Conservation (phyloP, 2,797 vertebrate species). For the Sebastes nivosus region DNA sequence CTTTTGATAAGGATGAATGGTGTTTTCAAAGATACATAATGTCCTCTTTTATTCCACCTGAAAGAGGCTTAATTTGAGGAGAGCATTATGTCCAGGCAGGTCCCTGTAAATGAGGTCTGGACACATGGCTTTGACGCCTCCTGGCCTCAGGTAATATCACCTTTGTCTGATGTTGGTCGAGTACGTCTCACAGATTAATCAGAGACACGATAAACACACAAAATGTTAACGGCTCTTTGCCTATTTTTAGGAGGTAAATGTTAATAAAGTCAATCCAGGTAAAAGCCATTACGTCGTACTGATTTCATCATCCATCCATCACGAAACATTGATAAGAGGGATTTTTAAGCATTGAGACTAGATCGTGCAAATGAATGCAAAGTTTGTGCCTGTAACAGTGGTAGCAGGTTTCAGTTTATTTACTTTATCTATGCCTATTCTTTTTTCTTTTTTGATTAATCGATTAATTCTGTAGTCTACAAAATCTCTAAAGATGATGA, state of each 20-base stretch:
- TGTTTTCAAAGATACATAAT: neutral
- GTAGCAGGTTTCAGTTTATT: neutral
- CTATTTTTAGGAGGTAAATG: neutral
- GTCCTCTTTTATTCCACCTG: constrained; percentile 15
- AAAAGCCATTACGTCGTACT: neutral
- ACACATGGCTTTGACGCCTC: constrained; percentile 18
- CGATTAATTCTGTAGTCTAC: too few relatives aligned
- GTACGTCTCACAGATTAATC: neutral
- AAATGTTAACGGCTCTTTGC: neutral
- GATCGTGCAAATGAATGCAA: neutral
- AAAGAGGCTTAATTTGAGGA: constrained; percentile 15
- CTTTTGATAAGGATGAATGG: constrained; percentile 25
- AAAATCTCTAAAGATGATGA: too few relatives aligned
- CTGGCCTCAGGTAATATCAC: constrained; percentile 4
- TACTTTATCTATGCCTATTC: neutral
- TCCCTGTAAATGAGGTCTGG: constrained; percentile 25
- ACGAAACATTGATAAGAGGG: neutral
- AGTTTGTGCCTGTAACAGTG: neutral
- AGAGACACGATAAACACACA: neutral
- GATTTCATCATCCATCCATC: neutral
- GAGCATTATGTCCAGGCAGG: constrained; percentile 21
- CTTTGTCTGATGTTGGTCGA: neutral
- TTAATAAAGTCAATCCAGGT: neutral
- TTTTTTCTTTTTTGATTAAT: too few relatives aligned
- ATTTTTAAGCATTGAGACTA: neutral